Base-by-base conservation (phyloP, 2,113 vertebrate genomes). In the Merops nubicus region DNA sequence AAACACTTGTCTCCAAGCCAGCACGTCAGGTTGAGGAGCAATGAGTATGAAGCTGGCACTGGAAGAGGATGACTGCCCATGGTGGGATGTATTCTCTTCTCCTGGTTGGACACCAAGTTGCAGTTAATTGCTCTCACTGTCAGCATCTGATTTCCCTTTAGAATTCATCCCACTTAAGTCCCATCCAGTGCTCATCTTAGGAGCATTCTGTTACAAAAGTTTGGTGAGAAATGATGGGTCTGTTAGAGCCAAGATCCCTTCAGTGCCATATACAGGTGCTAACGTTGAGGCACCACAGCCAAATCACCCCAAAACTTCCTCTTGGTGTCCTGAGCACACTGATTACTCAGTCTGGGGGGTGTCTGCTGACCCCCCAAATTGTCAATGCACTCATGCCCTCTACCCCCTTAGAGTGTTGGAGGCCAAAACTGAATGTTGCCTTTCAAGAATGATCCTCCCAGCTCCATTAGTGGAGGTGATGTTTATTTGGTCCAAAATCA, bases 71-170 rank as follows among this genome's bases (percentile, higher is more conserved):
- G 11, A 74, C 19, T 64, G 51, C 40, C 45, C 3, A 0, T 5
- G 4, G 45, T 25, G 70, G 53, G 8, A 8, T n/a, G 9, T 7
- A 23, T 76, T 17, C 10, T 13, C 34, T 80, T 60, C 47, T 82
- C 56, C 80, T 63, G 53, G 43, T 29, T 74, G 53, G 33, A 74
- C 19, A n/a, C n/a, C n/a, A n/a, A n/a, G n/a, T n/a, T n/a, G 42
- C 43, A 43, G 54, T 89, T 91, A 78, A 91, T 89, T 91, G 64
- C 84, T 92, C 73, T 91, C 86, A 59, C 72, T 47, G 60, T 9
- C 95, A 93, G 60, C 68, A 63, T 80, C 79, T 92, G 54, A 38
- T 74, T 95, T 93, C 45, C 91, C 68, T 60, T 59, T 60, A 40
- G 72, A 92, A 87, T 94, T 81, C 72, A 85, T 91, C 76, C 60